phyloP scores from a whole-genome alignment of 2,113 vertebrate species.

The Verasper variegatus region DNA sequence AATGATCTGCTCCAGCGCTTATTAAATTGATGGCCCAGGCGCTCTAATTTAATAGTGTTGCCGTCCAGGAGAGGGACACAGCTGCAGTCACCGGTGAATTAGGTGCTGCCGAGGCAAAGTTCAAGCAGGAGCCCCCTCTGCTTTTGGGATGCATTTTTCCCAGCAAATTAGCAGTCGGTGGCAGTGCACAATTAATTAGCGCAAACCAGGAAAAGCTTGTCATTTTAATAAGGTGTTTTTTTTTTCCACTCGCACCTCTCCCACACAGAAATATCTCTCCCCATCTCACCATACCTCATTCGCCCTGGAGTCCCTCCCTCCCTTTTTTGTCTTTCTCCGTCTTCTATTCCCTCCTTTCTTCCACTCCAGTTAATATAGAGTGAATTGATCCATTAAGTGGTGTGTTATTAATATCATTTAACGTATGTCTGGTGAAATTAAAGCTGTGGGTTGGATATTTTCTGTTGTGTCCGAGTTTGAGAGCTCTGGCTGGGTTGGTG shows the following conservation, averaged over 20 bases:
- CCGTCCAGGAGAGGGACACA: constrained; percentile 87
- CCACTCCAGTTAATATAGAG: constrained; percentile 90
- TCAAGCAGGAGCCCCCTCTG: constrained; percentile 86
- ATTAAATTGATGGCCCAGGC: constrained; percentile 97
- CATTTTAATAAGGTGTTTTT: constrained; percentile 91
- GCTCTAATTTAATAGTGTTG: constrained; percentile 97
- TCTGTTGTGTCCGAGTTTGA: constrained; percentile 72
- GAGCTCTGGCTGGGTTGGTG: constrained; percentile 80
- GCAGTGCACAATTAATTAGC: constrained; percentile 93
- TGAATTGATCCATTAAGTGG: constrained; percentile 95
- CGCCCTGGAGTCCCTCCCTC: constrained; percentile 75
- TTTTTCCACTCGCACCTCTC: constrained; percentile 65
- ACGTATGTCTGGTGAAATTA: constrained; percentile 92
- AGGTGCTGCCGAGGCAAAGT: constrained; percentile 91
- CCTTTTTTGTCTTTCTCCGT: constrained; percentile 65
- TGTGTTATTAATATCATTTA: constrained; percentile 92
- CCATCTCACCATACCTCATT: constrained; percentile 58
- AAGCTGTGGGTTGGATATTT: constrained; percentile 85
- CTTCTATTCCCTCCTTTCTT: constrained; percentile 56
- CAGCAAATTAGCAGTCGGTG: constrained; percentile 93
- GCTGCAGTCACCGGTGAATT: constrained; percentile 90
- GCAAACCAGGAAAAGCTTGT: constrained; percentile 94
- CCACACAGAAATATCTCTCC: constrained; percentile 62
- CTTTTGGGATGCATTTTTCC: constrained; percentile 90
- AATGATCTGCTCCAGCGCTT: constrained; percentile 97